phyloP scores from a whole-genome alignment of 2,888 invertebrate species.

The Willowsia nigromaculata region DNA sequence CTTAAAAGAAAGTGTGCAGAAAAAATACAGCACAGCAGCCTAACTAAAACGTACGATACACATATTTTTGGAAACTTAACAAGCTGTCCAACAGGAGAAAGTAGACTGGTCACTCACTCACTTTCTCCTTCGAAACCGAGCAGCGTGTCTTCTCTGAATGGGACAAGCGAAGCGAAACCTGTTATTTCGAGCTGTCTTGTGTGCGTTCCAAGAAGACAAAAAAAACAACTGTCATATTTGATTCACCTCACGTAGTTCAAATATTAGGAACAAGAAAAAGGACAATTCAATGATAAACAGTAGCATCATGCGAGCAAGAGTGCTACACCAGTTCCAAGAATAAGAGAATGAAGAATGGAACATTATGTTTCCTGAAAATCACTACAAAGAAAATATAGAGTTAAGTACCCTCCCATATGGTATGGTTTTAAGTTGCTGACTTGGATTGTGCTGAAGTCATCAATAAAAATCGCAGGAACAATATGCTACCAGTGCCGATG shows the following conservation, averaged over 20 bases:
- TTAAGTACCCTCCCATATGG: not conserved
- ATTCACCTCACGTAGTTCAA: conserved; percentile 67
- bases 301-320: not conserved
- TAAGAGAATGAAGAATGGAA: not conserved
- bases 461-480: not conserved
- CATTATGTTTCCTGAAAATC: not conserved
- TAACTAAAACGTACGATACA: not conserved
- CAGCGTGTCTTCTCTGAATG: not conserved
- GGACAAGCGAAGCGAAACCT: conserved; percentile 49
- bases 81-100: not conserved
- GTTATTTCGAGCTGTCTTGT: not conserved
- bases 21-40: no score
- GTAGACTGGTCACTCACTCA: not conserved
- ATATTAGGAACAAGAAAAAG: conserved; percentile 24
- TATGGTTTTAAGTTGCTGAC: not conserved
- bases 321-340: not conserved
- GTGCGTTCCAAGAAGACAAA: not conserved
- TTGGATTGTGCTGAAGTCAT: not conserved
- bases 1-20: not conserved
- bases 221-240: conserved; percentile 40
- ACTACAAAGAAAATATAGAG: not conserved
- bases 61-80: not conserved
- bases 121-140: not conserved
- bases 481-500: not conserved
- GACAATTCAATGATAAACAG: not conserved